A percentile compares a stretch with the other conserved stretches of the same genome.
Conservation (phyloP, 2,888 invertebrate genomes). For the Pegoplata infirma region DNA sequence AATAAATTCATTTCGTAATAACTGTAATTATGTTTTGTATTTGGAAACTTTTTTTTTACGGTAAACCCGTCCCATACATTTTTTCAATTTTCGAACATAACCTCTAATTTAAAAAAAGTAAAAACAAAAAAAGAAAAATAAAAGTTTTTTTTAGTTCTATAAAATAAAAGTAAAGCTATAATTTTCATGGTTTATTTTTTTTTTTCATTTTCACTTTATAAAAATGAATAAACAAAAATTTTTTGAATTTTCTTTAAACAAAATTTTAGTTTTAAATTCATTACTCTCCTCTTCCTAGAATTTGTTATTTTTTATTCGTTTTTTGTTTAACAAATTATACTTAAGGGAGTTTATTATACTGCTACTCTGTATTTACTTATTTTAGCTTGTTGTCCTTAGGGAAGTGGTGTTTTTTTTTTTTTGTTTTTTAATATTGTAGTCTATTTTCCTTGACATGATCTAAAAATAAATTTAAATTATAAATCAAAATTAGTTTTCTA, state of each 20-base stretch:
- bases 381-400: neutral
- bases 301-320: neutral
- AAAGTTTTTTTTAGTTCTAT: no score
- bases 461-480: neutral
- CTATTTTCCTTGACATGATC: neutral
- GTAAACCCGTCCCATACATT: neutral
- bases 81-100: neutral
- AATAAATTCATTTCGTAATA: conserved; percentile 8
- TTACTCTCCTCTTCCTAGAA: neutral
- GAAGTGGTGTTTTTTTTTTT: neutral
- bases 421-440: neutral
- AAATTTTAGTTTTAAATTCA: neutral
- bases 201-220: no score
- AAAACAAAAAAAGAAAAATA: no score
- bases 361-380: no score
- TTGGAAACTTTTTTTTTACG: neutral
- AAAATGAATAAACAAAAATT: no score
- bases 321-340: neutral
- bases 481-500: neutral
- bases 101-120: neutral
- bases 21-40: conserved; percentile 4
- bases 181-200: no score
- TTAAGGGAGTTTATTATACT: neutral
- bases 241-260: no score
- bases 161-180: no score